Evolutionary conservation across 2,888 invertebrate species (phyloP).

Genomic region (Cerceris ruficornis): DNA sequence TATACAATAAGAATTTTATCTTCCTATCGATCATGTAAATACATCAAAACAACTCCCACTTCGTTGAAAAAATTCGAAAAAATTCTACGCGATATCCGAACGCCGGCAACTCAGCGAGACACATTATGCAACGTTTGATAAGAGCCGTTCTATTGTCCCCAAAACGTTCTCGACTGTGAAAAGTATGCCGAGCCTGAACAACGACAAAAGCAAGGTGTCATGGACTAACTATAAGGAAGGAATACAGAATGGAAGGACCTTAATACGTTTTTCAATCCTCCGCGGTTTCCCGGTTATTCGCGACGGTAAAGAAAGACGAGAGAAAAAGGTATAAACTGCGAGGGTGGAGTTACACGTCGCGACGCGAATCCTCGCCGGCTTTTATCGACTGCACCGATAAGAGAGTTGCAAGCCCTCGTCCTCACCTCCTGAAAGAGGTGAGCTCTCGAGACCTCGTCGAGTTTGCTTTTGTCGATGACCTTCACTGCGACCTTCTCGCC

Average conservation of each 20-base stretch:
- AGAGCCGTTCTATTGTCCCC: background rate
- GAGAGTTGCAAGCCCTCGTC: constrained; percentile 9
- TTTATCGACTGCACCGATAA: constrained; percentile 4
- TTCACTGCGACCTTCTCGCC: constrained; percentile 99
- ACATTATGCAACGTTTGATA: constrained; percentile 1
- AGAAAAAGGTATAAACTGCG: no score
- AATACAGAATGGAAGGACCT: constrained; percentile 15
- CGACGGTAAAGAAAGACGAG: background rate
- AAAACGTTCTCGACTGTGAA: background rate
- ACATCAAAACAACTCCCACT: background rate
- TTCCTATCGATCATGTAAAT: no score
- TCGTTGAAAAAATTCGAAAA: background rate
- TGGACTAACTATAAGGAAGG: constrained; percentile 25
- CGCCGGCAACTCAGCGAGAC: background rate
- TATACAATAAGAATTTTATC: no score
- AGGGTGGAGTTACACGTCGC: background rate
- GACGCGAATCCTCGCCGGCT: constrained; percentile 11
- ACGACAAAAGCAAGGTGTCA: constrained; percentile 7
- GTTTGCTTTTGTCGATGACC: constrained; percentile 98
- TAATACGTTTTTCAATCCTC: constrained; percentile 40
- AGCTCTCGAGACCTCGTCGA: constrained; percentile 97
- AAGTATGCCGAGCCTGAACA: background rate
- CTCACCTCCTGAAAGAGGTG: constrained; percentile 97
- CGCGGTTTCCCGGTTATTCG: constrained; percentile 16
- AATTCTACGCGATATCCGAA: background rate